Conservation (phyloP, 2,113 vertebrate genomes). For the Vicugna pacos region DNA sequence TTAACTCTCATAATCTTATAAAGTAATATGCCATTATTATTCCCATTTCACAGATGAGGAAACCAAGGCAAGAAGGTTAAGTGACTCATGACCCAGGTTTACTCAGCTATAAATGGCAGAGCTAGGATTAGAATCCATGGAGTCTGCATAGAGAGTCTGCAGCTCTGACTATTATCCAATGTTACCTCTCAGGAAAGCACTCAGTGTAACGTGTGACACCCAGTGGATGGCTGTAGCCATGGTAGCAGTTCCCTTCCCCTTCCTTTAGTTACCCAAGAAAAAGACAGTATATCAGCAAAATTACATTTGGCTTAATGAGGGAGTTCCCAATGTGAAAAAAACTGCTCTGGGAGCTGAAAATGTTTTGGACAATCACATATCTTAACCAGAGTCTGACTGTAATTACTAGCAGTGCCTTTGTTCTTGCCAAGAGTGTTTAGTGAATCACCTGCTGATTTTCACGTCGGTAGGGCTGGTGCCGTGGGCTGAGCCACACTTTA, state of each 20-base stretch:
- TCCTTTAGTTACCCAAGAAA: neutral
- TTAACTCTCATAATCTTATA: neutral
- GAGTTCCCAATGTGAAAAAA: neutral
- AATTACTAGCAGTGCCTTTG: neutral
- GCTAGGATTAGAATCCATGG: neutral
- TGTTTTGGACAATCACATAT: neutral
- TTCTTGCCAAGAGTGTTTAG: neutral
- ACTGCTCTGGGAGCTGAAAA: neutral
- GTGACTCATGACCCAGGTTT: conserved; percentile 8
- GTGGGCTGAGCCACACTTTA: neutral
- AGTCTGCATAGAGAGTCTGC: neutral
- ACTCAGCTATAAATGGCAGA: neutral
- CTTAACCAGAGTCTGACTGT: neutral
- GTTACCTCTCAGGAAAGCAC: neutral
- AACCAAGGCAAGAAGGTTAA: neutral
- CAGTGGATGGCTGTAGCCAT: neutral
- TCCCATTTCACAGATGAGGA: conserved; percentile 18
- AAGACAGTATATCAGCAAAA: neutral
- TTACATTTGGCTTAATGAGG: neutral
- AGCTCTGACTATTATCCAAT: neutral
- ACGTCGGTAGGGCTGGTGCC: neutral
- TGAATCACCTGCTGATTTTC: neutral
- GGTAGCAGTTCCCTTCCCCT: neutral
- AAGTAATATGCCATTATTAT: neutral
- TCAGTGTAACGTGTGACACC: neutral